phyloP scores from a whole-genome alignment of 2,797 vertebrate genomes.

The Numenius phaeopus region DNA sequence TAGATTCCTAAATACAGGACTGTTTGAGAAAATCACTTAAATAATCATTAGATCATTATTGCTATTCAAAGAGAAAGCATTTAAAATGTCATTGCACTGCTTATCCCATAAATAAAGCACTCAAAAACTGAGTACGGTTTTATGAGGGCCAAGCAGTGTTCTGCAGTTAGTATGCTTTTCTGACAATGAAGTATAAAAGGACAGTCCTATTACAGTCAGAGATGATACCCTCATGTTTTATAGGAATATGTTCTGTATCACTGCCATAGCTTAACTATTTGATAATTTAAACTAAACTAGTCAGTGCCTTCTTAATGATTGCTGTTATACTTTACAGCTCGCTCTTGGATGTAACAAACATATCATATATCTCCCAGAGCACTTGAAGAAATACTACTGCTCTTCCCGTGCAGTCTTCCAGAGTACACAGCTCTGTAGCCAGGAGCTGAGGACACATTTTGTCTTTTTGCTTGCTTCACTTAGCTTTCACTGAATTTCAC shows the following conservation, averaged over 20 bases:
- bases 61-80: constrained; percentile 14
- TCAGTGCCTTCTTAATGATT: not conserved
- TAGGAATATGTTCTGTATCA: not conserved
- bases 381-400: not conserved
- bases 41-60: constrained; percentile 11
- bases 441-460: not conserved
- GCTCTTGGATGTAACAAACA: not conserved
- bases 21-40: not conserved
- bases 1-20: not conserved
- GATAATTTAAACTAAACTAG: not conserved
- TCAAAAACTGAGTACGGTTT: not conserved
- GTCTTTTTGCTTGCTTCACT: not conserved
- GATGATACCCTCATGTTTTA: not conserved
- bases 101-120: constrained; percentile 36
- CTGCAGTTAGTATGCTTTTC: not conserved
- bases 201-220: not conserved
- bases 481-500: not conserved
- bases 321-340: not conserved
- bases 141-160: not conserved
- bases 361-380: not conserved
- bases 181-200: not conserved
- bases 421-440: not conserved
- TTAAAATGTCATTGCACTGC: not conserved
- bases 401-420: not conserved
- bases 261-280: not conserved